A percentile compares a stretch with the other conserved stretches of the same genome.
phyloP scores from a whole-genome alignment of 2,888 invertebrate genomes.

The Lasioglossum malachurum region DNA sequence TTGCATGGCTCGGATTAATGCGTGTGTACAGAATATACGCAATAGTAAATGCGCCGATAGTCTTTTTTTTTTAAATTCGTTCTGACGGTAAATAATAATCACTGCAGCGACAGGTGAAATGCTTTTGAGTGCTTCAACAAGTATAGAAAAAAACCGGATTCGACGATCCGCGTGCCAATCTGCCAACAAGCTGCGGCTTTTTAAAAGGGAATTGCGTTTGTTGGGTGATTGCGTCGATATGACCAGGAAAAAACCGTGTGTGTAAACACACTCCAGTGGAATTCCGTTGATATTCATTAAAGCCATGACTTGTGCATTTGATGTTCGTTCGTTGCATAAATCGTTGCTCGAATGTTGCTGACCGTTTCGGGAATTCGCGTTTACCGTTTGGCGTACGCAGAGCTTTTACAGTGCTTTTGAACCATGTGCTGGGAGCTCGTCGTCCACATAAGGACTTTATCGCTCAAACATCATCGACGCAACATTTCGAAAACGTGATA shows the following conservation, averaged over 20 bases:
- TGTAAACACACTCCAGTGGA: neutral
- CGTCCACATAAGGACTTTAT: neutral
- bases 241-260: neutral
- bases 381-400: neutral
- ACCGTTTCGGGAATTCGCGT: neutral
- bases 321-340: constrained; percentile 1
- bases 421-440: neutral
- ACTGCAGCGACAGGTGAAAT: neutral
- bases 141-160: neutral
- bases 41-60: neutral
- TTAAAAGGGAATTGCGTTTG: neutral
- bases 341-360: neutral
- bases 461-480: neutral
- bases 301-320: neutral
- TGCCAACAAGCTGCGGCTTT: neutral
- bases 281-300: constrained; percentile 7
- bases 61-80: neutral
- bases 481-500: neutral
- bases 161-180: neutral
- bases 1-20: neutral
- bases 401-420: neutral
- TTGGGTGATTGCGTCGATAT: constrained; percentile 8
- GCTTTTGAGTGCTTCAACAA: neutral
- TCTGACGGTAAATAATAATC: neutral
- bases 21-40: neutral